These are phyloP conservation scores for Charina bottae DNA, from an alignment of 2,113 vertebrate genomes.

Conservation along the genomic window DNA sequence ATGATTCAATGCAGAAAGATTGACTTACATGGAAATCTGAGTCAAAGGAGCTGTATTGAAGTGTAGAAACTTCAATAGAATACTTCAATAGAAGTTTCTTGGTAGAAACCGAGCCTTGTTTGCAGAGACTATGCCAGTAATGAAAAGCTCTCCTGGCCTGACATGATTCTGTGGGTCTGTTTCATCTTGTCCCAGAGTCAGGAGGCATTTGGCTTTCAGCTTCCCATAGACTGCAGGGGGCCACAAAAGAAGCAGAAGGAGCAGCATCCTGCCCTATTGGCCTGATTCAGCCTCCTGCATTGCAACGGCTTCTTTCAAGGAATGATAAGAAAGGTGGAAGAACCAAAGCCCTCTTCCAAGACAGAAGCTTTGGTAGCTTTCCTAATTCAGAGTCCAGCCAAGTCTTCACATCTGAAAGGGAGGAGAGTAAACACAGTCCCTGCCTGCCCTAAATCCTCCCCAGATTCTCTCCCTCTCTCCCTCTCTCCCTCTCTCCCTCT, in stretches of 20 bases:
- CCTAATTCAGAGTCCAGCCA: not conserved
- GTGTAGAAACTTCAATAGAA: no score
- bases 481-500: not conserved
- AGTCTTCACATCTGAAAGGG: not conserved
- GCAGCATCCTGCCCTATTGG: not conserved
- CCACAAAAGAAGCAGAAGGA: not conserved
- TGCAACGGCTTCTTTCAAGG: not conserved
- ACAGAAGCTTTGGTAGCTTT: not conserved
- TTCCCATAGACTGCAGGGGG: not conserved
- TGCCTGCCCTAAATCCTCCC: not conserved
- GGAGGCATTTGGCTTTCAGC: not conserved
- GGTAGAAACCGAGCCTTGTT: not conserved
- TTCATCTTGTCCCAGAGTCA: not conserved
- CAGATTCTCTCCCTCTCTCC: not conserved
- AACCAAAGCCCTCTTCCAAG: not conserved
- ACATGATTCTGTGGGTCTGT: not conserved
- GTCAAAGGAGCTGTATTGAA: not conserved
- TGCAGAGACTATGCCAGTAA: not conserved
- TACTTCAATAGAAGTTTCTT: no score
- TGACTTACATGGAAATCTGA: not conserved
- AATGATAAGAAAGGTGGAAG: not conserved
- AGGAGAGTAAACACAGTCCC: not conserved
- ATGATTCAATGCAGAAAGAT: not conserved
- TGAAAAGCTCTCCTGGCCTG: not conserved
- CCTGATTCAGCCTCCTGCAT: not conserved